Base-by-base conservation (phyloP, 2,888 invertebrate genomes). In the Drosophila nr. fundita region DNA sequence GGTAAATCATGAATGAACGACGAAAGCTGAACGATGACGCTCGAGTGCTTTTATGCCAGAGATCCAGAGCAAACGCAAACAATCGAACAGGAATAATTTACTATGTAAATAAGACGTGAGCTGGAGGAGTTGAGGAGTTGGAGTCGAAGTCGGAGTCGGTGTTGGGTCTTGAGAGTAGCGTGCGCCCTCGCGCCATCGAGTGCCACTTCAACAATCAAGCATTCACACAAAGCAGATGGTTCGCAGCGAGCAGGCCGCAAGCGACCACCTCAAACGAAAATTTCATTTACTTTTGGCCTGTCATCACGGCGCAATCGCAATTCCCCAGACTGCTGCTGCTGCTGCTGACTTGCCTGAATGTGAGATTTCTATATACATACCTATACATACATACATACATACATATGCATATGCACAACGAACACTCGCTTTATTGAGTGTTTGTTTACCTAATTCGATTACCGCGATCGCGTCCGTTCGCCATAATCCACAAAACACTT, bases 21-120 rank as follows among this genome's bases (percentile, higher is more conserved):
- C 69, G 78, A 78, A 78, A 80, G 86, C 85, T 82, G 80, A 84
- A 84, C 85, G 85, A 86, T 86, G 86, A 85, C 85, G 82, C 74
- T 85, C 79, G 77, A 87, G 88, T 87, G 86, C 71, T 89, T 85
- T 85, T 79, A 81, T 81, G 85, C 87, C 85, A 83, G 76, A 83
- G 83, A 85, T 86, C 84, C 85, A 89, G 89, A 84, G 85, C 85
- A 86, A 86, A 86, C 82, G 85, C 85, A 86, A 86, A 86, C 85
- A 86, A 86, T 86, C 84, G 89, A 89, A 86, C 87, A 89, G 87
- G 89, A 82, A 90, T 90, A 89, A 91, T 90, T 90, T 90, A 91
- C 86, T 87, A 91, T 82, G 81, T 82, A 90, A 90, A 90, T 89
- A 90, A 83, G 70, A 85, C 79, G 83, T 78, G 79, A 79, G 69